Percentiles rank a stretch among this genome's conserved stretches.
Evolutionary conservation across 2,797 vertebrate species (phyloP).

Genomic region (Melanotaenia pygmaea): DNA sequence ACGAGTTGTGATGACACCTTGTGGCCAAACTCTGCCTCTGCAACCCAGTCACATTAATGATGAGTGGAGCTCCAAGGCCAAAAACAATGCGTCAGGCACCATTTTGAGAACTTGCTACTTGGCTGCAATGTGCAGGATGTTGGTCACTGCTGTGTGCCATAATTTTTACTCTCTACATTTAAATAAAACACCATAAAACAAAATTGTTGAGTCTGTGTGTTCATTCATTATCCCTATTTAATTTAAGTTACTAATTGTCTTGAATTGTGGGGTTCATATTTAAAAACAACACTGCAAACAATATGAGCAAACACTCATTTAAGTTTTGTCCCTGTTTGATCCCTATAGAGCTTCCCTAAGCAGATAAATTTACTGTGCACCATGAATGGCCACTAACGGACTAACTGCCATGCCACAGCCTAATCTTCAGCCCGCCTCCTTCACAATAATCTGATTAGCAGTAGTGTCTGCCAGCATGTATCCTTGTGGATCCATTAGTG

Average conservation of each 20-base stretch:
- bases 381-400: constrained; percentile 24
- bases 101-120: constrained; percentile 69
- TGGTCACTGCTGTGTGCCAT: constrained; percentile 13
- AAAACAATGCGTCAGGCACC: constrained; percentile 66
- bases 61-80: constrained; percentile 77
- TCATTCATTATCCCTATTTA: not conserved
- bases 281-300: not conserved
- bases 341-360: not conserved
- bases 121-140: constrained; percentile 34
- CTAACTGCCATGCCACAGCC: constrained; percentile 24
- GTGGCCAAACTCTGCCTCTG: constrained; percentile 64
- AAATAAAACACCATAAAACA: constrained; percentile 3
- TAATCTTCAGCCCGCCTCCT: constrained; percentile 75
- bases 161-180: constrained; percentile 19
- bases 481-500: constrained; percentile 31
- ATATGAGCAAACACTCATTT: not conserved
- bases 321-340: not conserved
- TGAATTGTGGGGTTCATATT: not conserved
- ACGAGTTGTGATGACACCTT: constrained; percentile 83
- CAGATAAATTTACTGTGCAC: not conserved
- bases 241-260: not conserved
- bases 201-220: constrained; percentile 7
- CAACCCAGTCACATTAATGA: constrained; percentile 76
- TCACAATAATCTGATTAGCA: constrained; percentile 82
- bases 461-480: constrained; percentile 45